A percentile compares a stretch with the other conserved stretches of the same genome.
Conservation (phyloP, 2,888 invertebrate genomes). For the Tolmerus cingulatus region DNA sequence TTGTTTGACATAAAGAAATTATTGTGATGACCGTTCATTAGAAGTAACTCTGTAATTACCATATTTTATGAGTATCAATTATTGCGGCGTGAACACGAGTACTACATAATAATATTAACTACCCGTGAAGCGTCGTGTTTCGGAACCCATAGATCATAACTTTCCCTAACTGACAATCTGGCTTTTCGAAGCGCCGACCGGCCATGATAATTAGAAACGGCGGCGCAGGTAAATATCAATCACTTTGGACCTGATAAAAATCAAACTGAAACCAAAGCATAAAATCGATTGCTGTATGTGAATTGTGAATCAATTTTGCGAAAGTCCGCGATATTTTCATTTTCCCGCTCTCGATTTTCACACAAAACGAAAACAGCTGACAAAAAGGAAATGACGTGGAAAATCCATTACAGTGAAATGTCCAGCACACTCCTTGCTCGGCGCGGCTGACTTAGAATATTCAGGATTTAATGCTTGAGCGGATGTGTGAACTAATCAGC, state of each 20-base stretch:
- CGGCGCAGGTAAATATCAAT: neutral
- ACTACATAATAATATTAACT: neutral
- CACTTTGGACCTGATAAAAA: neutral
- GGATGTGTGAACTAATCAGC: neutral
- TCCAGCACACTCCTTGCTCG: neutral
- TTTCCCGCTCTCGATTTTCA: constrained; percentile 2
- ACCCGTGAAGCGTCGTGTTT: neutral
- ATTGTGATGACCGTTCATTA: neutral
- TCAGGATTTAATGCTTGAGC: neutral
- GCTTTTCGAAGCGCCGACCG: neutral
- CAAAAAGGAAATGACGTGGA: neutral
- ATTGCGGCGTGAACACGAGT: neutral
- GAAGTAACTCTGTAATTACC: neutral
- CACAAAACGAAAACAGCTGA: neutral
- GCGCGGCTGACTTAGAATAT: neutral
- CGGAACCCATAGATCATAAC: neutral
- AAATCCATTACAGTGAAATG: neutral
- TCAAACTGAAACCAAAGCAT: neutral
- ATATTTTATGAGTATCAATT: constrained; percentile 3
- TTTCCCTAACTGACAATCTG: neutral
- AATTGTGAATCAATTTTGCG: neutral
- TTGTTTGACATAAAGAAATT: neutral
- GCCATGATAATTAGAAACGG: neutral
- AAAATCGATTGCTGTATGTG: neutral
- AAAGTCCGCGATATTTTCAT: neutral